Percentiles rank a stretch among this genome's conserved stretches.
phyloP scores from a whole-genome alignment of 2,888 invertebrate species.

The Calameuta pallipes region DNA sequence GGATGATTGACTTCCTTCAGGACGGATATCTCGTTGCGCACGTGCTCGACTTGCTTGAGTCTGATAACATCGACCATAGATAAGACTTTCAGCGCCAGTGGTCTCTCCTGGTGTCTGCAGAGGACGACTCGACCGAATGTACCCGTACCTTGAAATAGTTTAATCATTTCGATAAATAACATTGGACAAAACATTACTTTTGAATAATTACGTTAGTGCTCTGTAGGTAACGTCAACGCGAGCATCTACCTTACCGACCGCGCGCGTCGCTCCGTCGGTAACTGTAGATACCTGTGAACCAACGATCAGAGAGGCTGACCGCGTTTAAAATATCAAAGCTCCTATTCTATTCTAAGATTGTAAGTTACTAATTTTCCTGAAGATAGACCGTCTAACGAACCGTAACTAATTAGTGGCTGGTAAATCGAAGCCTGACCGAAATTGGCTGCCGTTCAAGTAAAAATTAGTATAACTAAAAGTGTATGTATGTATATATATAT shows the following conservation, averaged over 20 bases:
- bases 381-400: background rate
- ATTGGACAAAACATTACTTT: no score
- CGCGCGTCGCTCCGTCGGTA: no score
- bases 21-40: slow-evolving; percentile 96
- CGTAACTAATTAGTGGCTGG: background rate
- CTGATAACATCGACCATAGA: slow-evolving; percentile 94
- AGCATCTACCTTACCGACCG: no score
- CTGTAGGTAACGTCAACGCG: no score
- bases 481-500: no score
- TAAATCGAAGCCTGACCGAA: background rate
- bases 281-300: no score
- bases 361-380: no score
- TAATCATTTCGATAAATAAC: background rate
- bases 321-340: no score
- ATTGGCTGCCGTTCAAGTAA: background rate
- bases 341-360: no score
- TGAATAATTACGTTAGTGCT: no score
- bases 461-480: no score
- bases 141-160: slow-evolving; percentile 81
- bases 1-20: slow-evolving; percentile 92
- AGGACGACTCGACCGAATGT: slow-evolving; percentile 96
- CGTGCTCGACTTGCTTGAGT: slow-evolving; percentile 96
- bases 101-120: slow-evolving; percentile 81
- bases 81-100: slow-evolving; percentile 89
- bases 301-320: no score